Conservation (phyloP, 1,140 invertebrate species). For the Acromyrmex echinatior region DNA sequence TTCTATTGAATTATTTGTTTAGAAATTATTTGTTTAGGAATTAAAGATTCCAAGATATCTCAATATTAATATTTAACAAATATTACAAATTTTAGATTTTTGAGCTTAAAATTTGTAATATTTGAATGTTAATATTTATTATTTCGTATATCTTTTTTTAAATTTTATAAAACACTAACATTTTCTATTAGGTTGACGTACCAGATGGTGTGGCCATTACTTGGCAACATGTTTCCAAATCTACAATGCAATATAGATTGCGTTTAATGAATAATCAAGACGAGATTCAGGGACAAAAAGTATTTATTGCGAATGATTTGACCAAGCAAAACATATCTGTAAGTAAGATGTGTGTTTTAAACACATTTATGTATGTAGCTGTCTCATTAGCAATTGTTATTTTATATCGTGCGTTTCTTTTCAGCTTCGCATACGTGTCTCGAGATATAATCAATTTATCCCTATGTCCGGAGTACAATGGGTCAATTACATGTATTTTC, state of each 20-base stretch:
- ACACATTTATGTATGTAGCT: not conserved
- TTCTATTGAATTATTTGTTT: slow-evolving; percentile 25
- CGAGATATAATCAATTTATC: slow-evolving; percentile 81
- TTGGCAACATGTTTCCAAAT: slow-evolving; percentile 73
- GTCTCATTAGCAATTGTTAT: slow-evolving; percentile 36
- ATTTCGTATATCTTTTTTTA: not conserved
- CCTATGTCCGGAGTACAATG: slow-evolving; percentile 82
- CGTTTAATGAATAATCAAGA: slow-evolving; percentile 82
- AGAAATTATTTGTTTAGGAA: not conserved
- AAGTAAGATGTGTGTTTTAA: slow-evolving; percentile 60
- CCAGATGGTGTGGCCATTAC: slow-evolving; percentile 82
- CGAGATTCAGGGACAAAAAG: slow-evolving; percentile 83
- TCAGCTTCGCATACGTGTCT: slow-evolving; percentile 82
- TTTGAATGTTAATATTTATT: not conserved
- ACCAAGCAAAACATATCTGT: slow-evolving; percentile 85
- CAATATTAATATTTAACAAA: not conserved
- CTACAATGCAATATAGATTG: slow-evolving; percentile 80
- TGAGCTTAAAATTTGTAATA: not conserved
- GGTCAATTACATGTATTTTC: slow-evolving; percentile 82
- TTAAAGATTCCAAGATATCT: not conserved
- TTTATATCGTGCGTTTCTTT: slow-evolving; percentile 62
- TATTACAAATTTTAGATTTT: not conserved
- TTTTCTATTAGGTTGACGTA: slow-evolving; percentile 76
- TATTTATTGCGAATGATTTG: slow-evolving; percentile 82
- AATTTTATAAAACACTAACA: slow-evolving; percentile 4